These are phyloP conservation scores for Caenorhabditis afra DNA, from an alignment of 2,888 invertebrate species.

Conservation along the genomic window DNA sequence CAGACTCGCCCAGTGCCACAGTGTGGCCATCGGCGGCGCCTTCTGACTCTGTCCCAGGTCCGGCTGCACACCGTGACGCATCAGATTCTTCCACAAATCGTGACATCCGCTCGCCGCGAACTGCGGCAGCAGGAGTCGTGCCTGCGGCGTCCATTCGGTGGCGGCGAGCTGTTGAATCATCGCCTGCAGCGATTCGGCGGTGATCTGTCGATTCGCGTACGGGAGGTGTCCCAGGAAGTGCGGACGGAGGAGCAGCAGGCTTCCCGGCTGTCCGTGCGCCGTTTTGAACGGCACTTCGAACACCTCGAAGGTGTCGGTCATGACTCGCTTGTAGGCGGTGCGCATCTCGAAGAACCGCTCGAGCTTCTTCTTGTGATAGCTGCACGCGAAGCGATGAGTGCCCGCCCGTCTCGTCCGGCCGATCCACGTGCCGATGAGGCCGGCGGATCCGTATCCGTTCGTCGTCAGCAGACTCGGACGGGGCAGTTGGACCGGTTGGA, in stretches of 20 bases:
- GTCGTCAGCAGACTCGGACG: slow-evolving; percentile 48
- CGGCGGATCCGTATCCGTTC: slow-evolving; percentile 48
- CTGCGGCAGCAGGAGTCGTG: slow-evolving; percentile 40
- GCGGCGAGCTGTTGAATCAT: slow-evolving; percentile 9
- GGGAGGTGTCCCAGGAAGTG: slow-evolving; percentile 45
- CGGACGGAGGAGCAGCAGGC: slow-evolving; percentile 44
- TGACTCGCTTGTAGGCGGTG: slow-evolving; percentile 13
- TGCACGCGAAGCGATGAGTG: slow-evolving; percentile 35
- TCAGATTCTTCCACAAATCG: slow-evolving; percentile 58
- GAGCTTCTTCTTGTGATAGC: slow-evolving; percentile 31
- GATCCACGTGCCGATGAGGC: slow-evolving; percentile 43
- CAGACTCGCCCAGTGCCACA: slow-evolving; percentile 52
- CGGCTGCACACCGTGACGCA: slow-evolving; percentile 45
- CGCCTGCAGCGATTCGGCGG: slow-evolving; percentile 5
- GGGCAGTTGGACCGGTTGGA: slow-evolving; percentile 9
- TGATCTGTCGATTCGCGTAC: slow-evolving; percentile 35
- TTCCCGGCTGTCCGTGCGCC: slow-evolving; percentile 6
- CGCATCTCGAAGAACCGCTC: slow-evolving; percentile 47
- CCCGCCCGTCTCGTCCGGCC: slow-evolving; percentile 36
- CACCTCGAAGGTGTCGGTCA: slow-evolving; percentile 34
- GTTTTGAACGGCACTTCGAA: slow-evolving; percentile 37
- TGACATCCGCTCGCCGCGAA: slow-evolving; percentile 18
- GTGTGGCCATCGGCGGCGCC: slow-evolving; percentile 43
- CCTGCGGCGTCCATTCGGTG: neutral
- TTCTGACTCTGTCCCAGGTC: slow-evolving; percentile 52